Conservation (phyloP, 2,888 invertebrate genomes). For the Myathropa florea region DNA sequence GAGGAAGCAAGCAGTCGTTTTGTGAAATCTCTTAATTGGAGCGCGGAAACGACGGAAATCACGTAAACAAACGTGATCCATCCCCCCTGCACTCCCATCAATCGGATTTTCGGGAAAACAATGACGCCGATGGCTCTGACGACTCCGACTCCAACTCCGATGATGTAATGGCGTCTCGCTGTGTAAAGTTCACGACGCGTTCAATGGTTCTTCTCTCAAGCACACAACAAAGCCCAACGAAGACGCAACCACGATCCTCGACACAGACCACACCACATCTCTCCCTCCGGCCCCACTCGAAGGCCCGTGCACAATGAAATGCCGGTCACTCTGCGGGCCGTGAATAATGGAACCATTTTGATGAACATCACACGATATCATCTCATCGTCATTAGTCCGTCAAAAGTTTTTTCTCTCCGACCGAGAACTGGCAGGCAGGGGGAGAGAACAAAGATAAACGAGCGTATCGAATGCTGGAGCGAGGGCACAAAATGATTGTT, state of each 20-base stretch:
- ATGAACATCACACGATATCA: conserved; percentile 35
- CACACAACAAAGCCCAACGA: background rate
- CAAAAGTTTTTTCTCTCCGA: background rate
- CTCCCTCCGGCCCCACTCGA: background rate
- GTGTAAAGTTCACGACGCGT: conserved; percentile 22
- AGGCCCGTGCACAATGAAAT: too few relatives aligned
- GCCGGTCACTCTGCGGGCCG: background rate
- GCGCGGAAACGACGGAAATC: conserved; percentile 50
- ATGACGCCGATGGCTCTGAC: background rate
- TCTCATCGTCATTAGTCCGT: conserved; percentile 10
- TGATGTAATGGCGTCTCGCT: conserved; percentile 31
- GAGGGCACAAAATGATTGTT: conserved; percentile 12
- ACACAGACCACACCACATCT: too few relatives aligned
- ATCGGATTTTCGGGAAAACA: background rate
- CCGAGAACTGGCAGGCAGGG: background rate
- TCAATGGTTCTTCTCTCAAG: conserved; percentile 4
- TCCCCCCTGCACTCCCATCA: background rate
- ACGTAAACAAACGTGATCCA: background rate
- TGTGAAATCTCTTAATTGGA: conserved; percentile 50
- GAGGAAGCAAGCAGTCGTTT: conserved; percentile 25
- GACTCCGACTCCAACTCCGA: background rate
- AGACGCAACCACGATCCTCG: background rate
- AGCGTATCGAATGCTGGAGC: background rate
- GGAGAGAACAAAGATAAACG: background rate
- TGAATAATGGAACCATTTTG: conserved; percentile 45